Percentiles rank a stretch among this genome's conserved stretches.
Conservation (phyloP, 2,797 vertebrate genomes). For the Gambusia yucatana region DNA sequence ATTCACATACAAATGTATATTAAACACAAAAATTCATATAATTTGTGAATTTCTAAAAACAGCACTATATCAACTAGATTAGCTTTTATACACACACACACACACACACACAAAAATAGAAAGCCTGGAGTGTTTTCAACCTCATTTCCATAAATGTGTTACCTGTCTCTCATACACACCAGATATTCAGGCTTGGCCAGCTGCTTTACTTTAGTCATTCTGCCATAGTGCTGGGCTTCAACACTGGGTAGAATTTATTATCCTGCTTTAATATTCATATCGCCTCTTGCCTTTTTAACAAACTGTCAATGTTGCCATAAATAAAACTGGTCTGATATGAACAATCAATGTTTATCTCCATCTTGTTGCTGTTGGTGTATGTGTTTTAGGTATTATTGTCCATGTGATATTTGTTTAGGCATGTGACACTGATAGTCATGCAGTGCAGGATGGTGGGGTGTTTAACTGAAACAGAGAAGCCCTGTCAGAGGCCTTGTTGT, state of each 20-base stretch:
- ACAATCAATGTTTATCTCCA: neutral
- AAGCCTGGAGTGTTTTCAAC: neutral
- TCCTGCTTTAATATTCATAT: neutral
- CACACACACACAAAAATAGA: neutral
- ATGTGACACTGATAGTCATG: neutral
- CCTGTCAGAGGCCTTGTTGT: neutral
- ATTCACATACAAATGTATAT: neutral
- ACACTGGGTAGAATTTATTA: conserved; percentile 2
- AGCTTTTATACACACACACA: neutral
- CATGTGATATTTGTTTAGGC: neutral
- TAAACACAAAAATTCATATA: neutral
- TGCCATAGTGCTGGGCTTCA: conserved; percentile 4
- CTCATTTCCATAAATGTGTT: conserved; percentile 15
- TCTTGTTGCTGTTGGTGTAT: neutral
- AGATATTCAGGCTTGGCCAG: conserved; percentile 16
- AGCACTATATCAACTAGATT: neutral
- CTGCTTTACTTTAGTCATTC: conserved; percentile 9
- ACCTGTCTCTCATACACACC: conserved; percentile 17
- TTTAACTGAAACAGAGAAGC: neutral
- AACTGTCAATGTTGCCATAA: neutral
- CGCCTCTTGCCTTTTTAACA: neutral
- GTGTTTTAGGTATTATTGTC: neutral
- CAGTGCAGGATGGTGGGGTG: neutral
- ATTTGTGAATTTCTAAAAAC: conserved; percentile 1
- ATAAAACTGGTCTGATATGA: neutral